phyloP scores from a whole-genome alignment of 2,888 invertebrate genomes.

The Fragum whitleyi region DNA sequence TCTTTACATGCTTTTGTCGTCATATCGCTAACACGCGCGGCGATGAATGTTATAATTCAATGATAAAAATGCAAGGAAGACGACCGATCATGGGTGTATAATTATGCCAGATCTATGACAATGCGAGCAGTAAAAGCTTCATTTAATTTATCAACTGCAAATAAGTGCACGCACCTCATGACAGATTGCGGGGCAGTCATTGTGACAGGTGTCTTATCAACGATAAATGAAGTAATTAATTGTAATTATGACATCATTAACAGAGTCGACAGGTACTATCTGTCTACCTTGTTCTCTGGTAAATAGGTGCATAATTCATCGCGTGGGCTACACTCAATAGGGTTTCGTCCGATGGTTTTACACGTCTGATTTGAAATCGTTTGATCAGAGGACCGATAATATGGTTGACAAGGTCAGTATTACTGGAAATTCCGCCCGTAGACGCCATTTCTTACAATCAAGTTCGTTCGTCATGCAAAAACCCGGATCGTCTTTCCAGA shows the following conservation, averaged over 20 bases:
- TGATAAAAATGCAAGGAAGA: too few species aligned
- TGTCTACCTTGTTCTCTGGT: not conserved
- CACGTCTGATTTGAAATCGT: too few species aligned
- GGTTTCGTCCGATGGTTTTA: too few species aligned
- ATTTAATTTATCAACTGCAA: not conserved
- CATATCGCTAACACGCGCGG: too few species aligned
- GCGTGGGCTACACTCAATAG: not conserved
- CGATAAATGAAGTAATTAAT: not conserved
- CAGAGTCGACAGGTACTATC: not conserved
- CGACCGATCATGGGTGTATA: not conserved
- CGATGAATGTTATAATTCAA: too few species aligned
- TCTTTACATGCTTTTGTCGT: too few species aligned
- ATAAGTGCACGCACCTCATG: not conserved
- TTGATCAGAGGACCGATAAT: too few species aligned
- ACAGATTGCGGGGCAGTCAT: not conserved
- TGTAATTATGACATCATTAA: constrained; percentile 4
- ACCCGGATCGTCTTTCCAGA: too few species aligned
- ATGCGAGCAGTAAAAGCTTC: not conserved
- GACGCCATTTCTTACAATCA: too few species aligned
- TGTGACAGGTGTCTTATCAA: not conserved
- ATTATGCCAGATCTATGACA: not conserved
- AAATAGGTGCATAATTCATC: not conserved
- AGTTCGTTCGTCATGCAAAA: too few species aligned
- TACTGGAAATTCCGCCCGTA: too few species aligned
- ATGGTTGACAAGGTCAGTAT: too few species aligned